Evolutionary conservation across 2,797 vertebrate species (phyloP).

Genomic region (Linurgus olivaceus): DNA sequence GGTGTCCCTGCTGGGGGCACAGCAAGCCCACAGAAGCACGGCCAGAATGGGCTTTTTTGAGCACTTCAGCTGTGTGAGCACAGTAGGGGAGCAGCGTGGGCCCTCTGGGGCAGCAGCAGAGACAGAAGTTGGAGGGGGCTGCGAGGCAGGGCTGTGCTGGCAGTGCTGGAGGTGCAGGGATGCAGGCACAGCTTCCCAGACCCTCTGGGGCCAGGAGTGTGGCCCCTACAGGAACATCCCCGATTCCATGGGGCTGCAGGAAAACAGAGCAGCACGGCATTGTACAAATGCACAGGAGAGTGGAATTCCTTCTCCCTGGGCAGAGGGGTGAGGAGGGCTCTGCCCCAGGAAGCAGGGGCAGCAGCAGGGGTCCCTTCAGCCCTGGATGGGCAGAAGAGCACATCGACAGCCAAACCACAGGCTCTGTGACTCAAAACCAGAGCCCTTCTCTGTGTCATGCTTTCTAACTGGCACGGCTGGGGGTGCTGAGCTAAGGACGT

Average conservation of each 20-base stretch:
- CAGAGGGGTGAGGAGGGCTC: background rate
- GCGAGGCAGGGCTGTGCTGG: accelerated
- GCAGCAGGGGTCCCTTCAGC: background rate
- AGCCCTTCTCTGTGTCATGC: accelerated
- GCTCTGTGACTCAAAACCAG: accelerated
- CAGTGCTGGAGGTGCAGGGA: accelerated
- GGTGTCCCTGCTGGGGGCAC: background rate
- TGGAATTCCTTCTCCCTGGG: accelerated
- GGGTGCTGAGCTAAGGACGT: background rate
- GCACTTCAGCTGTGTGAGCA: background rate
- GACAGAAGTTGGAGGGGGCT: background rate
- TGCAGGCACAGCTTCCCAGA: background rate
- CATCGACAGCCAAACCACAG: background rate
- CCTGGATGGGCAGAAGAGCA: background rate
- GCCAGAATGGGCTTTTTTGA: background rate
- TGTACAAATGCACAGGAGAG: accelerated
- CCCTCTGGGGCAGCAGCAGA: accelerated
- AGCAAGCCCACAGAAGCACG: background rate
- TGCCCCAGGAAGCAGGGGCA: background rate
- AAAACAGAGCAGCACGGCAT: background rate
- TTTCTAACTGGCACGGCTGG: background rate
- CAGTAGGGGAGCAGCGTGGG: accelerated
- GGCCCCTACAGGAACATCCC: accelerated
- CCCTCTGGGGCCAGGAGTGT: accelerated
- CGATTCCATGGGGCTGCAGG: accelerated